These are phyloP conservation scores for Belonocnema kinseyi DNA, from an alignment of 1,140 invertebrate genomes.

Conservation along the genomic window DNA sequence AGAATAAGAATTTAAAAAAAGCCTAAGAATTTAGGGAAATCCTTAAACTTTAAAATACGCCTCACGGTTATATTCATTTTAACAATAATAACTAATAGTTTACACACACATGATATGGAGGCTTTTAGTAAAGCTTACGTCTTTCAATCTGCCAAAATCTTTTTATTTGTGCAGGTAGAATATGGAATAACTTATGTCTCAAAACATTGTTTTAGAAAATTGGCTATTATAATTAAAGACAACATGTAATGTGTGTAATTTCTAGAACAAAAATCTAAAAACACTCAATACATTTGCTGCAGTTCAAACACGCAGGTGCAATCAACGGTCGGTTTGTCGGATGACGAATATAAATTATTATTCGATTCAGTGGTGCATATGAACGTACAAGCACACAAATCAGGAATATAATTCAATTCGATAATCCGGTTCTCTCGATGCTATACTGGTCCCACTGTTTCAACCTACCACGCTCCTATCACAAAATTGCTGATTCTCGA, in stretches of 20 bases:
- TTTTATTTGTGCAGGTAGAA: no score
- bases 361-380: background rate
- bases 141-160: no score
- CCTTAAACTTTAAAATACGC: no score
- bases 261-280: background rate
- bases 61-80: no score
- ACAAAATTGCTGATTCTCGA: conserved; percentile 1
- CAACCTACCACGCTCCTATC: background rate
- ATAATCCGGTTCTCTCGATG: conserved; percentile 6
- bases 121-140: no score
- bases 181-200: no score
- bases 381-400: conserved; percentile 12
- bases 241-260: background rate
- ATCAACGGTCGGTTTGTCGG: background rate
- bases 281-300: background rate
- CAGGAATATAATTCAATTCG: background rate
- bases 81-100: no score
- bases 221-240: no score
- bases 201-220: no score
- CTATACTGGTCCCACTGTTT: background rate
- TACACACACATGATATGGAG: no score
- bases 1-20: no score
- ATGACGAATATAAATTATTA: conserved; percentile 11
- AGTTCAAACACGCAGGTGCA: conserved; percentile 2
- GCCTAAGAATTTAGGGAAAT: no score